These are phyloP conservation scores for Parelbella ahira DNA, from an alignment of 2,888 invertebrate species.

Conservation along the genomic window DNA sequence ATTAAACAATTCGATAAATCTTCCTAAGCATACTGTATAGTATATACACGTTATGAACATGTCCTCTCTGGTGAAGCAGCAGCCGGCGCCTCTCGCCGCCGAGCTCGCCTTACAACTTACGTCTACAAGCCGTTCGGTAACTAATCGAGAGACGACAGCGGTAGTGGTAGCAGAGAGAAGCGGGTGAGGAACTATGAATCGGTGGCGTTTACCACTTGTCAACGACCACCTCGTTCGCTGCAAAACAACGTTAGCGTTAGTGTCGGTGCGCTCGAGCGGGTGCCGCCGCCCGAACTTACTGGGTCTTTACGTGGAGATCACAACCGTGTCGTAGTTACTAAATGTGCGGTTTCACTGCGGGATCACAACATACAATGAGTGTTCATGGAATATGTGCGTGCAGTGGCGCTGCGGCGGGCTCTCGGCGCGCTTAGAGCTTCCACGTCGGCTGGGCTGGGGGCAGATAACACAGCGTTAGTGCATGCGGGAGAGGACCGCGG, in stretches of 20 bases:
- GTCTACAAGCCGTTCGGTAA: slow-evolving; percentile 56
- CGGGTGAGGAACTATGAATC: slow-evolving; percentile 73
- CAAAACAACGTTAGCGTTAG: slow-evolving; percentile 78
- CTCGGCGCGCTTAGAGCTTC: slow-evolving; percentile 71
- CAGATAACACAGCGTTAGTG: slow-evolving; percentile 71
- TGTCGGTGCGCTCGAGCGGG: slow-evolving; percentile 56
- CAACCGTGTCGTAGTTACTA: slow-evolving; percentile 72
- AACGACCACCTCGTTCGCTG: slow-evolving; percentile 86
- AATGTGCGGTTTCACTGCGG: slow-evolving; percentile 78
- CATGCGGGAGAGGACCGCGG: slow-evolving; percentile 53
- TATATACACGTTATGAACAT: slow-evolving; percentile 80
- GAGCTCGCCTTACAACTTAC: slow-evolving; percentile 33
- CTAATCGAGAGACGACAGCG: slow-evolving; percentile 63
- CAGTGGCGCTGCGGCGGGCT: slow-evolving; percentile 64
- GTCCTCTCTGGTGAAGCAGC: slow-evolving; percentile 69
- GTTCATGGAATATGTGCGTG: slow-evolving; percentile 78
- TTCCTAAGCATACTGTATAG: slow-evolving; percentile 77
- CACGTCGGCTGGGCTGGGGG: slow-evolving; percentile 75
- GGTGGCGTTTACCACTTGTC: slow-evolving; percentile 84
- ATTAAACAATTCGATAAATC: slow-evolving; percentile 78
- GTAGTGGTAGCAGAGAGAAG: slow-evolving; percentile 72
- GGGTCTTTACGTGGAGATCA: slow-evolving; percentile 68
- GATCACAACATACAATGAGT: slow-evolving; percentile 80
- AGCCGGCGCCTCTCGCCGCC: slow-evolving; percentile 39
- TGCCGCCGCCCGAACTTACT: slow-evolving; percentile 68